phyloP scores from a whole-genome alignment of 2,797 vertebrate genomes.

The Ctenopoma multispine region DNA sequence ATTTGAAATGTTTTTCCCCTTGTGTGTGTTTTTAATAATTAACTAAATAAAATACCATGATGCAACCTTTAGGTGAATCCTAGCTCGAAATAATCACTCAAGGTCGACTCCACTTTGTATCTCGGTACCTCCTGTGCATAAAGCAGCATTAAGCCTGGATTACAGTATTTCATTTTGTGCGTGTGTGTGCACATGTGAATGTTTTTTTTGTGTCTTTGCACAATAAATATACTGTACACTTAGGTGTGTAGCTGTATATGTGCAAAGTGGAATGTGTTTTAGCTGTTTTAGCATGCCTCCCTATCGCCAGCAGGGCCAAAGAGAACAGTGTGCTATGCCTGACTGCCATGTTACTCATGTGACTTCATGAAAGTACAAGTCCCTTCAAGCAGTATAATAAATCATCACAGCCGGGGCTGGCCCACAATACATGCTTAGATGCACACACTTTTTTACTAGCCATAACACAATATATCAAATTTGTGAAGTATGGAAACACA shows the following conservation, averaged over 20 bases:
- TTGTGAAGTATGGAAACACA: slow-evolving; percentile 32
- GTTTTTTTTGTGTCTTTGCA: neutral
- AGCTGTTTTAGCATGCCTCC: slow-evolving; percentile 56
- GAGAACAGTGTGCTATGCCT: slow-evolving; percentile 50
- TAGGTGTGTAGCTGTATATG: slow-evolving; percentile 41
- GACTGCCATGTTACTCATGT: slow-evolving; percentile 67
- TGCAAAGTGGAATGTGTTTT: slow-evolving; percentile 44
- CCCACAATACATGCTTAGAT: slow-evolving; percentile 43
- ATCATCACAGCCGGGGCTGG: slow-evolving; percentile 66
- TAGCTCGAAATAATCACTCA: slow-evolving; percentile 18
- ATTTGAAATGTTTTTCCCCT: neutral
- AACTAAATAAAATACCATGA: no score
- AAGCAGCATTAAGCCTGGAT: slow-evolving; percentile 57
- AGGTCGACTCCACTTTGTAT: slow-evolving; percentile 40
- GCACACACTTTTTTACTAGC: slow-evolving; percentile 7
- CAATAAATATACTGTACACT: slow-evolving; percentile 25
- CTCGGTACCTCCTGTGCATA: slow-evolving; percentile 48
- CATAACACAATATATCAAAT: slow-evolving; percentile 41
- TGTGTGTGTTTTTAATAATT: slow-evolving; percentile 9
- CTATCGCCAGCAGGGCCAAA: slow-evolving; percentile 54
- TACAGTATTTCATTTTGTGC: slow-evolving; percentile 57
- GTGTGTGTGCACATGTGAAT: neutral
- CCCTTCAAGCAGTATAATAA: slow-evolving; percentile 77
- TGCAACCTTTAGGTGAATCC: neutral
- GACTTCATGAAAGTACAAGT: slow-evolving; percentile 73